Base-by-base conservation (phyloP, 2,888 invertebrate species). In the Exephanes ischioxanthus region DNA sequence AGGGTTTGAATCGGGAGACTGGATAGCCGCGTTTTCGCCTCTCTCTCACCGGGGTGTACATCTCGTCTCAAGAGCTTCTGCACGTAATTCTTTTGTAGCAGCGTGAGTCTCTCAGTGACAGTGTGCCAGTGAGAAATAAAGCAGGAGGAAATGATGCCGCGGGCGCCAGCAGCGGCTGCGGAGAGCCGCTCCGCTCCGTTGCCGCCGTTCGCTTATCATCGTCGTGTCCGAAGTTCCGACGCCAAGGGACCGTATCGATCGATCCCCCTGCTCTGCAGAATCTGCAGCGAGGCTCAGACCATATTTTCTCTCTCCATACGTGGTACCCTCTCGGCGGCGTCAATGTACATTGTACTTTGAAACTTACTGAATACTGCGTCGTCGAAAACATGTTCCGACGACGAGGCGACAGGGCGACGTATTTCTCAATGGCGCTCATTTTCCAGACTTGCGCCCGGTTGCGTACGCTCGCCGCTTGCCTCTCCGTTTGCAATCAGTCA, bases 61-160 rank as follows among this genome's bases (percentile, higher is more conserved):
- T 58, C 63, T 77, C 63, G 72, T 66, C 80, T 61, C 80, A 73
- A 72, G 73, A 80, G 77, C 84, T 73, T 73, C 83, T 68, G 61
- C 26, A 14, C 77, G 58, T 73, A 68, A 77, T 73, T 72, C 66
- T 68, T 77, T 80, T 80, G 77, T 84, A 77, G 55, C 68, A 30
- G 22, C 58, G 30, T 77, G 73, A 84, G 72, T 80, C 72, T 48
- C 58, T 55, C 30, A 41, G 33, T 58, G 22, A 58, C 22, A 11
- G 26, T 58, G 22, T 3, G 58, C 26, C 58, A 26, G 58, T 58
- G 61, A 37, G 71, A 73, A 55, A 75, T 30, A 72, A 83, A 51
- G 53, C 53, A 48, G 41, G 19, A 48, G 61, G 77, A 66, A 85
- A 72, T 63, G 68, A 80, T 2, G 80, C 80, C 76, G 71, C 72